Conservation (phyloP, 2,797 vertebrate genomes). For the Phoxinus dragarum region DNA sequence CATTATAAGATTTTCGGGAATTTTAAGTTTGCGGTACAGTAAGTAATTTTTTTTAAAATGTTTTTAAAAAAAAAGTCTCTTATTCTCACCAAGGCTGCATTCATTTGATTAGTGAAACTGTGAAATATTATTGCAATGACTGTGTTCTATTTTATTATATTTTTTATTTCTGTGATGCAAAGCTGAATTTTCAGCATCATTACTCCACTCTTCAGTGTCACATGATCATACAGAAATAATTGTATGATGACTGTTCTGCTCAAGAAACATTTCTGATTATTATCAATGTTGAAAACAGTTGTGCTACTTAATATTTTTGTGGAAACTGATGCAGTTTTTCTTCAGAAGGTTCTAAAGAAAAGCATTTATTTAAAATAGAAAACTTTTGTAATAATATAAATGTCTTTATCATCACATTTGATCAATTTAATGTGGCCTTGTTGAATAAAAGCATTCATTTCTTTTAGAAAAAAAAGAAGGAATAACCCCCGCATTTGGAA, state of each 20-base stretch:
- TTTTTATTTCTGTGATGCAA: not conserved
- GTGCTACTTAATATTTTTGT: not conserved
- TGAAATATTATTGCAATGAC: too few species aligned
- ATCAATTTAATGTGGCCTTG: not conserved
- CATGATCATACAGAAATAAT: not conserved
- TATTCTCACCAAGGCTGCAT: not conserved
- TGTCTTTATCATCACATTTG: not conserved
- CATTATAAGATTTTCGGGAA: not conserved
- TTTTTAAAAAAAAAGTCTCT: not conserved
- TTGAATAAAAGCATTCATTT: not conserved
- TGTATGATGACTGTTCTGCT: not conserved
- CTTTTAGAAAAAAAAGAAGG: not conserved
- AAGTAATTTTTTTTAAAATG: too few species aligned
- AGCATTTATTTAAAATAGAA: not conserved
- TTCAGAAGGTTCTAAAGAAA: not conserved
- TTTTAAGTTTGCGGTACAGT: not conserved
- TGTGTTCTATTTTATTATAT: not conserved
- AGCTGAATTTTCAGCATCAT: not conserved
- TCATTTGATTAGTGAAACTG: not conserved
- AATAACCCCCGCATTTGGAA: not conserved
- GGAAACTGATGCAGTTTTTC: not conserved
- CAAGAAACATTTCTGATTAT: not conserved
- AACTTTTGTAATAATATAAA: not conserved
- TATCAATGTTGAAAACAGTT: not conserved
- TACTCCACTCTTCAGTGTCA: not conserved